A percentile compares a stretch with the other conserved stretches of the same genome.
phyloP scores from a whole-genome alignment of 2,797 vertebrate species.

The Pseudomugil tenellus region DNA sequence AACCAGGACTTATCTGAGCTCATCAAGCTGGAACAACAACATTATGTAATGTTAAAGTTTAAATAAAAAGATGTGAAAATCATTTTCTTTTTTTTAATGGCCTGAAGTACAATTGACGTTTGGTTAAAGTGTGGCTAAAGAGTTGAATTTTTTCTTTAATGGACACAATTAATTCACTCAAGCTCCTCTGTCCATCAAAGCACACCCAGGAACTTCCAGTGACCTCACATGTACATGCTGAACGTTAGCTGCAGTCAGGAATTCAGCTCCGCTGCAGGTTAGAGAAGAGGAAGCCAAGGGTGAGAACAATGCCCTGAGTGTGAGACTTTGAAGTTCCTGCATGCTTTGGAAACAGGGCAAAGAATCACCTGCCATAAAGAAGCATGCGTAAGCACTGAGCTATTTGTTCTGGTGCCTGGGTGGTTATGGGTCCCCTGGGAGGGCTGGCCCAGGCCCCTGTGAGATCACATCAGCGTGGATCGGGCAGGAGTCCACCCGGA shows the following conservation, averaged over 20 bases:
- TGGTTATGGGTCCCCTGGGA: constrained; percentile 80
- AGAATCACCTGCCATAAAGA: constrained; percentile 81
- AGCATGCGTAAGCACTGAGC: constrained; percentile 72
- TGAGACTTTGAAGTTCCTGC: constrained; percentile 70
- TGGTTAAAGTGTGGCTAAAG: background rate
- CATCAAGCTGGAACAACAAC: too few species aligned
- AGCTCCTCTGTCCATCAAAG: constrained; percentile 44
- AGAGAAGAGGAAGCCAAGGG: constrained; percentile 54
- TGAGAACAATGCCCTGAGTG: constrained; percentile 46
- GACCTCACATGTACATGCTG: constrained; percentile 49
- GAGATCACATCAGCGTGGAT: constrained; percentile 78
- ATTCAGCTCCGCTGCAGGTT: constrained; percentile 58
- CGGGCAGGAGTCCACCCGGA: constrained; percentile 73
- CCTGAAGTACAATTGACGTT: background rate
- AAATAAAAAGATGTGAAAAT: too few species aligned
- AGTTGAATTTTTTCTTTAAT: background rate
- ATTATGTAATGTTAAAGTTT: too few species aligned
- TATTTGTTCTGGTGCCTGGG: constrained; percentile 81
- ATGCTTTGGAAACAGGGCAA: constrained; percentile 63
- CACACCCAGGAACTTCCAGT: constrained; percentile 25
- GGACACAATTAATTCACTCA: constrained; percentile 8
- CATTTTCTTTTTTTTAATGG: background rate
- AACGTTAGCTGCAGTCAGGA: constrained; percentile 31
- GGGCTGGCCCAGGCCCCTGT: constrained; percentile 70
- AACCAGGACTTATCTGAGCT: too few species aligned